Conservation (phyloP, 2,888 invertebrate species). For the Xestia ashworthii region DNA sequence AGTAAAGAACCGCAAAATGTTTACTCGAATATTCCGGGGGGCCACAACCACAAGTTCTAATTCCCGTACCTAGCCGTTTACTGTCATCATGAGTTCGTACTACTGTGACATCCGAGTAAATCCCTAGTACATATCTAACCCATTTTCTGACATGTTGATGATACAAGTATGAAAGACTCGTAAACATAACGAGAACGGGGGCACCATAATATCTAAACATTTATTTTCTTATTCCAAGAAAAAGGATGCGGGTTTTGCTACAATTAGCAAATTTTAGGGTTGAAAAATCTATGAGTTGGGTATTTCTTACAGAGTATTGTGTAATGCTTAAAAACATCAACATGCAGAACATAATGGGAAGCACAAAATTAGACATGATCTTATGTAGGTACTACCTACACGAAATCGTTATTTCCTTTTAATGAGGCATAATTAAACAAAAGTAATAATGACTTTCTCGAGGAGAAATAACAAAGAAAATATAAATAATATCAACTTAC, state of each 20-base stretch:
- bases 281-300: background rate
- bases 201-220: background rate
- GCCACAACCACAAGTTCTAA: background rate
- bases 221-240: background rate
- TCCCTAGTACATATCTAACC: background rate
- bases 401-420: background rate
- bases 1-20: background rate
- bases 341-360: background rate
- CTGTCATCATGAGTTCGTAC: background rate
- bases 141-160: background rate
- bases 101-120: background rate
- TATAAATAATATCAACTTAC: constrained; percentile 53
- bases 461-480: constrained; percentile 1
- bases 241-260: background rate
- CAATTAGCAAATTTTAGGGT: too few species aligned
- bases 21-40: background rate
- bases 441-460: background rate
- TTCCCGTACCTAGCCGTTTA: background rate
- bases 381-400: background rate
- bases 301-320: constrained; percentile 2
- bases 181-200: background rate
- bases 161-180: background rate
- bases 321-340: constrained; percentile 1
- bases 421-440: background rate
- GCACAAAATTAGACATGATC: background rate